These are phyloP conservation scores for Sigmodon hispidus DNA, from an alignment of 2,113 vertebrate species.

Conservation along the genomic window DNA sequence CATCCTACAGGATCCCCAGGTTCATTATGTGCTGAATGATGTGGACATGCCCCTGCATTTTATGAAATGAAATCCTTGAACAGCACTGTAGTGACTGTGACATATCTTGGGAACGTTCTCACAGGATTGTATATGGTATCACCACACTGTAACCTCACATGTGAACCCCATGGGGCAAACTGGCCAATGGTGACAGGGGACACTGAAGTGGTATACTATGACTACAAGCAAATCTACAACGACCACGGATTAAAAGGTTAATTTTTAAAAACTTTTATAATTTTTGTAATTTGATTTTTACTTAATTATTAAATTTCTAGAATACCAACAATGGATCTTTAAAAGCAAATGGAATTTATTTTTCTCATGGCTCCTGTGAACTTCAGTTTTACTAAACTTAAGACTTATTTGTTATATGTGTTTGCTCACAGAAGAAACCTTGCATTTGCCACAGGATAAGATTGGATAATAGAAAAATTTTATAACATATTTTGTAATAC, in stretches of 20 bases:
- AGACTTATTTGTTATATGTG: not conserved
- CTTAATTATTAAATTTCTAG: slow-evolving; percentile 3
- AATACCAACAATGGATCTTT: not conserved
- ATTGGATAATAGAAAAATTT: not conserved
- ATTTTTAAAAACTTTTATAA: not conserved
- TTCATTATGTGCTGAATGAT: not conserved
- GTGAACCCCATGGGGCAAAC: not conserved
- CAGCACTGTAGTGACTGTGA: not conserved
- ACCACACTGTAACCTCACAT: not conserved
- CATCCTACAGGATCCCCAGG: not conserved
- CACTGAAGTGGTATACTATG: not conserved
- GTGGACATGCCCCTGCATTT: not conserved
- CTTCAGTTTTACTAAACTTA: not conserved
- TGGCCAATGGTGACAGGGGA: not conserved
- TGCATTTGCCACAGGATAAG: not conserved
- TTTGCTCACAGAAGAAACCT: not conserved
- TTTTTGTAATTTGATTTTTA: not conserved
- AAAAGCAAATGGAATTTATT: not conserved
- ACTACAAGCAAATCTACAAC: not conserved
- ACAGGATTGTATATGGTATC: no score
- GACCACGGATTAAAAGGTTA: not conserved
- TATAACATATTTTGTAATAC: not conserved
- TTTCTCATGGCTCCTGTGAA: not conserved
- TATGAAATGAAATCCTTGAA: not conserved
- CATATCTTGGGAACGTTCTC: not conserved